Evolutionary conservation across 2,888 invertebrate species (phyloP), one percentile per base, ranked within the genome.

Genomic region (Protodeltote pygarga): DNA sequence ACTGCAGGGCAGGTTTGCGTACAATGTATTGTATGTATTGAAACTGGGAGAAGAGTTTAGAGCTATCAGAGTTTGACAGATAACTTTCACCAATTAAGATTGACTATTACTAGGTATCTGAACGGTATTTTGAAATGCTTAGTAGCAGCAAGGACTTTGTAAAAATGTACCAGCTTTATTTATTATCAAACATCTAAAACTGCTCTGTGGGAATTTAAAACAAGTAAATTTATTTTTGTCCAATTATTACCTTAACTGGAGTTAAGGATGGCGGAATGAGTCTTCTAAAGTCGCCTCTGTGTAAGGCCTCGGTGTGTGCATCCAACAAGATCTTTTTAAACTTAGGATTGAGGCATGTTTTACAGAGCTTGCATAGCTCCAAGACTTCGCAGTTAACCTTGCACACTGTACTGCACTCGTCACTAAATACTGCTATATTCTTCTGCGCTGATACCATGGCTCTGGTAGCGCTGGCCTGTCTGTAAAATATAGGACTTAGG

Each of bases 221-320:
- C n/a, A n/a, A n/a, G n/a, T n/a, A n/a, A n/a, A n/a, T n/a, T n/a
- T n/a, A n/a, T n/a, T n/a, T n/a, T n/a, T n/a, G n/a, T n/a, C 14
- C 3, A 1, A 24, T 11, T 33, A 10, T 33, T 48, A 68, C 70
- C 49, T 31, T 33, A 20, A 33, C 16, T 15, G 49, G 55, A 9
- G 82, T 95, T 92, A 95, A 94, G 16, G 94, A 77, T 6, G 95
- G 95, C 0, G 98, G 98, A 72, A 96, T 95, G 15, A 98, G 93
- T 65, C 98, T 93, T 73, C 95, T 94, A 81, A 95, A 98, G 64
- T 96, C 95, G 44, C 95, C 95, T 68, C 94, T 93, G 77, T 96
- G 96, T 11, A 96, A 82, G 79, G 97, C 97, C 77, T 99, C 98
- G 37, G 93, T 88, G 74, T 96, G 96, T 0, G 98, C 95, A 54